A percentile compares a stretch with the other conserved stretches of the same genome.
phyloP scores from a whole-genome alignment of 1,140 invertebrate genomes.

The Euborellia annulipes region DNA sequence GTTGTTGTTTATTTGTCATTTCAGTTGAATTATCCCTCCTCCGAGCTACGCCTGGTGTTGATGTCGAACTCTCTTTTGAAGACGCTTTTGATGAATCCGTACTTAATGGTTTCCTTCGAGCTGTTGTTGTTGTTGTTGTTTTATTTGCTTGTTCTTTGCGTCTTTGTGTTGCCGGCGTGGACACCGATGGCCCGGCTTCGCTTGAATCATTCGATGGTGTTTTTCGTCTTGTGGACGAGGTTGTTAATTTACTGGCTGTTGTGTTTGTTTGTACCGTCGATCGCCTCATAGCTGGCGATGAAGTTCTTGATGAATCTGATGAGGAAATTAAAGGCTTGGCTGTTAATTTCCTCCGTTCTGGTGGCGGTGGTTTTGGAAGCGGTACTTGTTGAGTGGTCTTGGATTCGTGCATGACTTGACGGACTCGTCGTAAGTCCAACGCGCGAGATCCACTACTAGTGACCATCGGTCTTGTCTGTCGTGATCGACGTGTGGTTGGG shows the following conservation, averaged over 20 bases:
- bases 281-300: slow-evolving; percentile 44
- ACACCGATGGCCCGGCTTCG: not conserved
- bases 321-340: slow-evolving; percentile 30
- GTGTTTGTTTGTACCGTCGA: slow-evolving; percentile 15
- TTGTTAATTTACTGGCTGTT: not conserved
- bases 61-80: too few species aligned
- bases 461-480: too few species aligned
- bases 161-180: not conserved
- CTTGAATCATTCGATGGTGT: slow-evolving; percentile 1
- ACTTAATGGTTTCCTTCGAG: not conserved
- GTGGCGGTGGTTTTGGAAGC: too few species aligned
- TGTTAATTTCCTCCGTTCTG: not conserved
- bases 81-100: not conserved
- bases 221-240: slow-evolving; percentile 1
- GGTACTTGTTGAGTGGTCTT: too few species aligned
- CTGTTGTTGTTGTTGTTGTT: too few species aligned
- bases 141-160: not conserved
- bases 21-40: too few species aligned
- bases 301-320: slow-evolving; percentile 44
- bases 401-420: too few species aligned
- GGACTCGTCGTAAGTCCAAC: too few species aligned
- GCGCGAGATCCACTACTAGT: too few species aligned
- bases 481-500: too few species aligned
- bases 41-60: too few species aligned
- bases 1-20: too few species aligned